Conservation (phyloP, 1,140 invertebrate genomes). For the Atta cephalotes region DNA sequence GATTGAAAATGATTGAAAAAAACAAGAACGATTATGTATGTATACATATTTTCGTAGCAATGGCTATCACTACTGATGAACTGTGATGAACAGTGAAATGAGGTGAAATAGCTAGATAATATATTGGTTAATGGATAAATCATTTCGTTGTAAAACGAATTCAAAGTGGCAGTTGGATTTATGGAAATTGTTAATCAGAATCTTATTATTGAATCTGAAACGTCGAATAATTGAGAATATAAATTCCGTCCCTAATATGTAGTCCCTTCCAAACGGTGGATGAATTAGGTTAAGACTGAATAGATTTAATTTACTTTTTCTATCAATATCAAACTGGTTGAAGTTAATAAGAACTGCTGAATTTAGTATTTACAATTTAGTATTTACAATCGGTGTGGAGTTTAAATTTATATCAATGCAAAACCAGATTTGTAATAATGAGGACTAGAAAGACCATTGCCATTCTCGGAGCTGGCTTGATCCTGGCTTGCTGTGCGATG, state of each 20-base stretch:
- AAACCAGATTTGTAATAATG: slow-evolving; percentile 77
- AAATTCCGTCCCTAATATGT: neutral
- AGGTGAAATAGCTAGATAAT: neutral
- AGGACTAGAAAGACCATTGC: slow-evolving; percentile 82
- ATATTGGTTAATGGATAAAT: neutral
- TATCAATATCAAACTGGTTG: neutral
- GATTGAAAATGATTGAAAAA: too few relatives aligned
- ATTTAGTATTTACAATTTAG: neutral
- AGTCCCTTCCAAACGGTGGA: neutral
- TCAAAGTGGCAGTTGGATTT: neutral
- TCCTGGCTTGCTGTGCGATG: slow-evolving; percentile 82
- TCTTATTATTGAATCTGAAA: neutral
- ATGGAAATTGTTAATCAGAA: neutral
- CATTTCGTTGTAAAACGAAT: neutral
- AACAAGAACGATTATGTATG: too few relatives aligned
- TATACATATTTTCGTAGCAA: too few relatives aligned
- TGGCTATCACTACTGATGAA: too few relatives aligned
- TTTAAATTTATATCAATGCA: neutral
- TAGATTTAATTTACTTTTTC: neutral
- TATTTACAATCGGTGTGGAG: neutral
- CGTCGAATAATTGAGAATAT: neutral
- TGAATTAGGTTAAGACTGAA: slow-evolving; percentile 7
- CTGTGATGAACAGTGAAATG: neutral
- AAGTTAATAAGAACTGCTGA: neutral
- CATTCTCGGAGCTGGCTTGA: slow-evolving; percentile 81